Base-by-base conservation (phyloP, 1,140 invertebrate genomes). In the Drosophila neocordata region DNA sequence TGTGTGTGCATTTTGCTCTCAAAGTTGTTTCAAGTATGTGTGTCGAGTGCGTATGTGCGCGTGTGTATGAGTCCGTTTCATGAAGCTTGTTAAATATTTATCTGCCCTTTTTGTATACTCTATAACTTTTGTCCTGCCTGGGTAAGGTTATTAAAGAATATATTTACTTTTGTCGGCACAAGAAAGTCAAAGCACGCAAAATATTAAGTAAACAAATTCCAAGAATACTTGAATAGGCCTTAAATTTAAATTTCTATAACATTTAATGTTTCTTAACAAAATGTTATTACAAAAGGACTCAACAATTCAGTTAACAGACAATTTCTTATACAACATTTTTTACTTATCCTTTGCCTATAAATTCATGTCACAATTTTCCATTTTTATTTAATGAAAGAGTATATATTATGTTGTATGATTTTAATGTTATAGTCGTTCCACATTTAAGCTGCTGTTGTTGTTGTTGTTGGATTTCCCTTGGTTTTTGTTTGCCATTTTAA, bases 21-120 rank as follows among this genome's bases (percentile, higher is more conserved):
- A 56, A 18, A 56, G 13, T 34, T 56, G 15, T 60, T 27, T 66
- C 55, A 18, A 48, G 41, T 48, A 48, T 48, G 41, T 48, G 41
- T 48, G 41, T 18, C 41, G 18, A 48, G 41, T 67, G 72, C 51
- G 56, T 65, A 44, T 60, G 58, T 73, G 73, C 59, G 56, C 73
- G 24, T 51, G 12, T 31, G 12, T 22, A 27, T 22, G 24, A 15
- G 13, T 56, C 63, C 68, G 44, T 66, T 60, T 64, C 81, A 38
- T 73, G 62, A 57, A 63, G 62, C 69, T 69, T 73, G 73, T 81
- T 74, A 78, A 82, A 83, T 82, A 82, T 82, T 78, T 63, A 82
- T 82, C 55, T 55, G 70, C 77, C 69, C 51, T 67, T 73, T 62
- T 65, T 73, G 63, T 24, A 66, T 69, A 65, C 66, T 55, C 70